phyloP scores from a whole-genome alignment of 2,888 invertebrate species.

The Diplazon laetatorius region DNA sequence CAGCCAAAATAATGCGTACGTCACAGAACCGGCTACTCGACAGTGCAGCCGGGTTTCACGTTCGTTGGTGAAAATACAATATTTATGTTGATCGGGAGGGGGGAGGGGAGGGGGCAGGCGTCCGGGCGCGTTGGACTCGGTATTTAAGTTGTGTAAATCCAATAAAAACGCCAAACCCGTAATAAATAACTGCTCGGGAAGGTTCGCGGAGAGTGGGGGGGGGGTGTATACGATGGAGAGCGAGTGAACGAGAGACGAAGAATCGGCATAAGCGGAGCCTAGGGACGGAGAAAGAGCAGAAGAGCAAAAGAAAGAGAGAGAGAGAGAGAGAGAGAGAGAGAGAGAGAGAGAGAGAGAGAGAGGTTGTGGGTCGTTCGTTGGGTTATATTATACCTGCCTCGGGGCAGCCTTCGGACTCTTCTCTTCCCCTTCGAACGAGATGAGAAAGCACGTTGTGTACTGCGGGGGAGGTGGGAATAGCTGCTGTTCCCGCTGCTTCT shows the following conservation, averaged over 20 bases:
- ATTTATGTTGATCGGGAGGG: constrained; percentile 78
- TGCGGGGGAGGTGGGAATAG: constrained; percentile 64
- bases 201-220: too few species aligned
- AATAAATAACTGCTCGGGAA: constrained; percentile 80
- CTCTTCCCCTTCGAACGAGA: constrained; percentile 79
- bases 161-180: constrained; percentile 81
- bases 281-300: constrained; percentile 39
- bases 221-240: constrained; percentile 51
- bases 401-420: constrained; percentile 69
- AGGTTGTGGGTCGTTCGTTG: constrained; percentile 67
- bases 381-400: constrained; percentile 79
- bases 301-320: constrained; percentile 46
- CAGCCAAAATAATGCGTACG: background rate
- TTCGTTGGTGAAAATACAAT: constrained; percentile 75
- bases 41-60: constrained; percentile 31
- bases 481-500: constrained; percentile 59
- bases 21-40: constrained; percentile 10
- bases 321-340: constrained; percentile 23
- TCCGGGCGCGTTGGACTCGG: constrained; percentile 74
- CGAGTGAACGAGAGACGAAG: constrained; percentile 45
- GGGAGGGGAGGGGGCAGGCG: too few species aligned
- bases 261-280: constrained; percentile 45
- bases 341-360: constrained; percentile 35
- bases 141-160: constrained; percentile 82
- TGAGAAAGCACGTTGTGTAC: constrained; percentile 74